Percentiles rank a stretch among this genome's conserved stretches.
phyloP scores from a whole-genome alignment of 2,888 invertebrate genomes.

The Pilophorus perplexus region DNA sequence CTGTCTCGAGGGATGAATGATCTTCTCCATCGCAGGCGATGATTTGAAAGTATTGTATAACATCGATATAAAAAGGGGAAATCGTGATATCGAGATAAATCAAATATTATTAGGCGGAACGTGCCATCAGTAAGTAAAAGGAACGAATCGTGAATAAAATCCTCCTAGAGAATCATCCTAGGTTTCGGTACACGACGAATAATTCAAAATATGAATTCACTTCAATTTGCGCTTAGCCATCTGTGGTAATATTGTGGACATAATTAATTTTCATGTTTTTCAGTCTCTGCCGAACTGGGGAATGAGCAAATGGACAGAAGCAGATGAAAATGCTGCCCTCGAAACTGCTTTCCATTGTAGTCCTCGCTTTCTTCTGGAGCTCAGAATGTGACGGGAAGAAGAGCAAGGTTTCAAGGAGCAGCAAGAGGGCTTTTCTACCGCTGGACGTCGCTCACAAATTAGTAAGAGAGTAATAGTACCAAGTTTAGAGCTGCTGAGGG shows the following conservation, averaged over 20 bases:
- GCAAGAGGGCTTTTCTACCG: slow-evolving; percentile 28
- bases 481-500: neutral
- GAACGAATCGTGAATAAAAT: too few relatives aligned
- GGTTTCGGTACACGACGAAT: neutral
- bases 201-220: too few relatives aligned
- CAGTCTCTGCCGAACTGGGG: neutral
- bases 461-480: neutral
- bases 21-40: too few relatives aligned
- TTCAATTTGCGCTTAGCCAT: too few relatives aligned
- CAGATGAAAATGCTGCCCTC: slow-evolving; percentile 37
- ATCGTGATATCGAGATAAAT: too few relatives aligned
- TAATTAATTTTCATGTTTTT: neutral
- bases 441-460: slow-evolving; percentile 20
- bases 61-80: too few relatives aligned
- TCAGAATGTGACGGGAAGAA: slow-evolving; percentile 2
- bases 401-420: slow-evolving; percentile 29
- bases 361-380: slow-evolving; percentile 9
- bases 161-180: neutral
- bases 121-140: too few relatives aligned
- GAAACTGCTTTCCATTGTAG: slow-evolving; percentile 29
- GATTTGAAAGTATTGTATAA: too few relatives aligned
- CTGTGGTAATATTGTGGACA: neutral
- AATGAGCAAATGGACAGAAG: slow-evolving; percentile 15
- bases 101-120: too few relatives aligned
- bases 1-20: too few relatives aligned